phyloP scores from a whole-genome alignment of 1,140 invertebrate genomes.

The Oncopeltus fasciatus region DNA sequence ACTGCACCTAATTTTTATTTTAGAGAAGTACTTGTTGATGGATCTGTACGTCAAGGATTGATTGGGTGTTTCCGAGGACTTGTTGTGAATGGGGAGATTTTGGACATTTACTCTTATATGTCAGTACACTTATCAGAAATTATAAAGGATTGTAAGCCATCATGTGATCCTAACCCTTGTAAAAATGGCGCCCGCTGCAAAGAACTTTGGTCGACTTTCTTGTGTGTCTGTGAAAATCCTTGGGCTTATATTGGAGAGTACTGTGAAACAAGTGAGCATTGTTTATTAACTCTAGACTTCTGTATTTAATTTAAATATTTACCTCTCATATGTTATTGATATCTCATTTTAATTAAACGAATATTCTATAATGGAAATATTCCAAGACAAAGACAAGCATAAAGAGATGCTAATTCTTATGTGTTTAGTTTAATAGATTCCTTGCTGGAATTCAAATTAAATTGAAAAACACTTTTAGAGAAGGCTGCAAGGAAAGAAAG shows the following conservation, averaged over 20 bases:
- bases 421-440: too few relatives aligned
- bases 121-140: slow-evolving; percentile 81
- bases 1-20: too few relatives aligned
- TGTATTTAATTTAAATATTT: too few relatives aligned
- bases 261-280: slow-evolving; percentile 70
- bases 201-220: slow-evolving; percentile 82
- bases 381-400: too few relatives aligned
- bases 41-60: slow-evolving; percentile 68
- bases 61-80: slow-evolving; percentile 86
- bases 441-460: too few relatives aligned
- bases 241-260: slow-evolving; percentile 79
- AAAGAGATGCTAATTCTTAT: too few relatives aligned
- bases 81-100: slow-evolving; percentile 76
- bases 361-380: too few relatives aligned
- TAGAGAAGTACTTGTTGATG: slow-evolving; percentile 58
- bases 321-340: too few relatives aligned
- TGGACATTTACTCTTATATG: slow-evolving; percentile 86
- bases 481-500: too few relatives aligned
- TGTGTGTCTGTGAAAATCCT: slow-evolving; percentile 76
- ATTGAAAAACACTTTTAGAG: too few relatives aligned
- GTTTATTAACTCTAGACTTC: too few relatives aligned
- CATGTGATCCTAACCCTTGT: slow-evolving; percentile 84
- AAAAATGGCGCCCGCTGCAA: slow-evolving; percentile 79
- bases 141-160: slow-evolving; percentile 81
- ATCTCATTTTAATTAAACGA: too few relatives aligned